Conservation (phyloP, 2,888 invertebrate genomes). For the Chirona hameri region DNA sequence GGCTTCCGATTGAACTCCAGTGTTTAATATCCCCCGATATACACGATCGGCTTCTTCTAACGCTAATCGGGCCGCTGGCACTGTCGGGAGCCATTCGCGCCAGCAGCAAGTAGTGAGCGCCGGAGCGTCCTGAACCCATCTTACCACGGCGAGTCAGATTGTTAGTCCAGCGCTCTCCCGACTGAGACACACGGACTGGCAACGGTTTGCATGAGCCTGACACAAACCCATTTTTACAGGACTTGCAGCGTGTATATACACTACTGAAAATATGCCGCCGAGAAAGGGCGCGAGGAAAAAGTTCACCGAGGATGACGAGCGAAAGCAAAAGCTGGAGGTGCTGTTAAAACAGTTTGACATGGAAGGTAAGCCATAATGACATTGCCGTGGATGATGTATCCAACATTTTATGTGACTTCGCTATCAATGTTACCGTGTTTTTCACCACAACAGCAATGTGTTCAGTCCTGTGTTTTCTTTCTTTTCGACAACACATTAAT, state of each 20-base stretch:
- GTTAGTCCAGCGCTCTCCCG: too few relatives aligned
- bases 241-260: not conserved
- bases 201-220: too few relatives aligned
- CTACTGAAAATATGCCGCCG: not conserved
- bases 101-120: too few relatives aligned
- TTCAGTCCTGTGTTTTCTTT: not conserved
- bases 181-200: too few relatives aligned
- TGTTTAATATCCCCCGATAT: too few relatives aligned
- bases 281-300: not conserved
- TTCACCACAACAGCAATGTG: not conserved
- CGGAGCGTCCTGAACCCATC: too few relatives aligned
- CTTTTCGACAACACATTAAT: not conserved
- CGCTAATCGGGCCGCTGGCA: too few relatives aligned
- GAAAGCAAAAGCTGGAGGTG: not conserved
- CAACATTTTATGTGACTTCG: not conserved
- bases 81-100: too few relatives aligned
- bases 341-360: not conserved
- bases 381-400: not conserved
- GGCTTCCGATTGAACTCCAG: too few relatives aligned
- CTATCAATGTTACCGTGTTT: not conserved
- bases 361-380: not conserved
- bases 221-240: too few relatives aligned
- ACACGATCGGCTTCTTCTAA: too few relatives aligned
- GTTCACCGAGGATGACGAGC: not conserved
- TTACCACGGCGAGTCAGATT: too few relatives aligned